Base-by-base conservation (phyloP, 2,113 vertebrate species). In the Anhinga anhinga region DNA sequence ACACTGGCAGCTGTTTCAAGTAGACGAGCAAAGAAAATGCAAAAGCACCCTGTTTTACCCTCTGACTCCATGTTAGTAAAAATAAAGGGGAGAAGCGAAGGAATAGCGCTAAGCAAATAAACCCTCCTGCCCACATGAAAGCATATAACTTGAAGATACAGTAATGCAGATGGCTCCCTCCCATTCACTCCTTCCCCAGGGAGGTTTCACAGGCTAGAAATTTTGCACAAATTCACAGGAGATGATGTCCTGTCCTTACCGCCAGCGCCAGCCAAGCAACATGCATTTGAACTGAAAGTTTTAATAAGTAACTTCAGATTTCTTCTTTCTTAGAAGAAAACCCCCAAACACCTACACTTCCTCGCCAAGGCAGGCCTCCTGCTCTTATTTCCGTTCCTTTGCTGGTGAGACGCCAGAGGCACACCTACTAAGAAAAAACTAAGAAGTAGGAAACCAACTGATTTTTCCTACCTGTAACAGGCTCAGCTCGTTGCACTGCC, bases 401-500 rank as follows among this genome's bases (percentile, higher is more conserved):
- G 25, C 42, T 49, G 44, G 66, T 11, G 32, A 86, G 13, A 38
- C 1, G 2, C 42, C 27, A 69, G 14, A 86, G 21, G 71, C 36
- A 88, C 0, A 11, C 11, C 66, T 49, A 67, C 21, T 18, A 58
- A 70, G 90, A 21, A 17, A 72, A 78, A 66, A 10, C 12, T 38
- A n/a, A n/a, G 45, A 82, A 56, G 62, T 2, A 73, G 36, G 11
- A 76, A 34, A 52, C 11, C 61, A 84, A 47, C 2, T 23, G 15
- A 74, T 62, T 91, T 95, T 76, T 66, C 98, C 91, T 97, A 98
- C 98, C 98, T 98, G 93, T 49, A 71, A 59, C 55, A 42, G 65
- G 50, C 36, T 94, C 85, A 20, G 79, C 44, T 73, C 5, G 83
- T 40, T 47, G 86, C 15, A 29, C 16, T 18, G 56, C 67, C 1